Conservation (phyloP, 1,140 invertebrate genomes). For the Coboldia fuscipes region DNA sequence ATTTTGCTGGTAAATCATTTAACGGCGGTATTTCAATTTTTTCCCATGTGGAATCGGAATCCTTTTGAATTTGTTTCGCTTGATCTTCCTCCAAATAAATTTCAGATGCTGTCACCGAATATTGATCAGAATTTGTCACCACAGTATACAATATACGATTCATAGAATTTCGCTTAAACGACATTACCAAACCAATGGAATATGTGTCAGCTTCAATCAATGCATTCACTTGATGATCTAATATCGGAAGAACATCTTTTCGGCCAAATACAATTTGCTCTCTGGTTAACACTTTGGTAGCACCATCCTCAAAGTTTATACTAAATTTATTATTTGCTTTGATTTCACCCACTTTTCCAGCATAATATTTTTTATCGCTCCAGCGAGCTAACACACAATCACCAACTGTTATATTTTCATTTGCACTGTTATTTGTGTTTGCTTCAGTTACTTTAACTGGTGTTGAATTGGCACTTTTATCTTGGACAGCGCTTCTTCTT, state of each 20-base stretch:
- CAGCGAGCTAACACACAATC: slow-evolving; percentile 35
- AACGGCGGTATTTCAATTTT: neutral
- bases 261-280: slow-evolving; percentile 33
- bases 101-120: slow-evolving; percentile 23
- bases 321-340: slow-evolving; percentile 31
- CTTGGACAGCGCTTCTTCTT: too few species aligned
- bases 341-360: slow-evolving; percentile 26
- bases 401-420: slow-evolving; percentile 14
- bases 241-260: slow-evolving; percentile 22
- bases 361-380: slow-evolving; percentile 37
- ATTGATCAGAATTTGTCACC: slow-evolving; percentile 23
- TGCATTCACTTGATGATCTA: slow-evolving; percentile 25
- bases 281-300: slow-evolving; percentile 28
- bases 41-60: too few species aligned
- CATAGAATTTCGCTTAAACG: slow-evolving; percentile 20
- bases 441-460: too few species aligned
- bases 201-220: slow-evolving; percentile 24
- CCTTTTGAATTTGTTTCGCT: slow-evolving; percentile 19
- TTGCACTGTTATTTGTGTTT: too few species aligned
- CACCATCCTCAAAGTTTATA: slow-evolving; percentile 34
- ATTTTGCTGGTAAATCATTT: neutral
- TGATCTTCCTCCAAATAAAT: slow-evolving; percentile 26
- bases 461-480: too few species aligned
- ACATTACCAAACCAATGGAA: slow-evolving; percentile 22
- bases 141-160: slow-evolving; percentile 24